Base-by-base conservation (phyloP, 1,140 invertebrate genomes). In the Diploscapter pachys region DNA sequence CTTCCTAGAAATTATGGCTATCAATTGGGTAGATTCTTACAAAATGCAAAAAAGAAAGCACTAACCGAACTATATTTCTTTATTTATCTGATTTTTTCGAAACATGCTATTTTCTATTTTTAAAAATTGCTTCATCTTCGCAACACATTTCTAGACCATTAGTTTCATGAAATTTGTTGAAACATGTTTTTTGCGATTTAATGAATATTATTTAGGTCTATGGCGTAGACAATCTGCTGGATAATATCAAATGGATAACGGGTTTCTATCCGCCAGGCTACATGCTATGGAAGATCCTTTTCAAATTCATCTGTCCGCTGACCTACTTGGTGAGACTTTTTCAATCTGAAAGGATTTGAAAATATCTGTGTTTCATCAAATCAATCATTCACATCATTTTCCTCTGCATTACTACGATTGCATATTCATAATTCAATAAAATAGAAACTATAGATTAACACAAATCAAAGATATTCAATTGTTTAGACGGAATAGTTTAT, bases 301-400 rank as follows among this genome's bases (percentile, higher is more conserved):
- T 82, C 82, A 85, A 85, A 72, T 84, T 84, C 72, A 51, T 84
- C 13, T 85, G 82, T 73, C 83, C 83, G 31, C 31, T 82, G 51
- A 68, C 85, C 5, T 82, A 85, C 54, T 59, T 84, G 53, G 83
- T 83, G 31, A 53, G 72, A 61, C n/a, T 11, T 11, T 59, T 49
- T 9, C 31, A 31, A 31, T 31, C 31, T 31, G 31, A 31, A 31
- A 31, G 31, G 31, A 31, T 31, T 31, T 31, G 31, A 31, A 31
- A 31, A 31, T 31, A 31, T 31, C 31, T 31, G 31, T 31, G 31
- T 31, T 31, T 31, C 31, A 31, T 31, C 31, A 1, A 31, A 31
- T 31, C 31, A 31, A 31, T 31, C 31, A 31, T 31, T 31, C 31
- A 31, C 31, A 31, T 31, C 31, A 31, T 31, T 31, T 31, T 31